These are phyloP conservation scores for Montifringilla adamsi DNA, from an alignment of 2,113 vertebrate species.

Conservation along the genomic window DNA sequence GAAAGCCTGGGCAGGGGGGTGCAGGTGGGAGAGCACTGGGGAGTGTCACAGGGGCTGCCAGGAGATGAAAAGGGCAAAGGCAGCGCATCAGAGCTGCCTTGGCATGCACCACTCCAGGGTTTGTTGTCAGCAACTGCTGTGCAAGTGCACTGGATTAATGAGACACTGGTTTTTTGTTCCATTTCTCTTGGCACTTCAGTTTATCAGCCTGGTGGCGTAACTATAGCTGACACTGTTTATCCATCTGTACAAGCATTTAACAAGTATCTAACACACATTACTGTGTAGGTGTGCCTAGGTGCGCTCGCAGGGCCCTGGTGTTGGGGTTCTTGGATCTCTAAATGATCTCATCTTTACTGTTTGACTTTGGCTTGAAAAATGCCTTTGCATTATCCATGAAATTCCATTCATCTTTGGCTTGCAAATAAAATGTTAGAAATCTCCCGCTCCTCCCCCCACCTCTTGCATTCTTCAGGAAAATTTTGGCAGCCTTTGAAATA, in stretches of 20 bases:
- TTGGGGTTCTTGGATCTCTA: neutral
- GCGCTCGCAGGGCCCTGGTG: neutral
- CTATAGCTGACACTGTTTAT: neutral
- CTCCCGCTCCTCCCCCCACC: neutral
- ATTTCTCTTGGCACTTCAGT: neutral
- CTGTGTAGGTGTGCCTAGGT: accelerated
- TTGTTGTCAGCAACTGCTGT: neutral
- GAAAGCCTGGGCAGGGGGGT: neutral
- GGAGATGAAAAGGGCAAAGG: neutral
- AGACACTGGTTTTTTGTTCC: neutral
- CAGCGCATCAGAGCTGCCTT: neutral
- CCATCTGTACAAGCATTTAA: neutral
- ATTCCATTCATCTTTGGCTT: neutral
- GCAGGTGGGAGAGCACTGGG: neutral
- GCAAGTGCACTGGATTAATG: neutral
- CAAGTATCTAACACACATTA: neutral
- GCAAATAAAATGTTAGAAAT: neutral
- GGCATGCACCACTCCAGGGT: neutral
- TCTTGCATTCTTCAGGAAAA: neutral
- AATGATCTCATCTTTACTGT: neutral
- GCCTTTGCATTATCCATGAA: neutral
- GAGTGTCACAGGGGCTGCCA: neutral
- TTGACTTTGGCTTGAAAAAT: neutral
- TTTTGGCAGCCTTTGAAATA: neutral
- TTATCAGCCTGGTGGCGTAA: neutral